phyloP scores from a whole-genome alignment of 2,888 invertebrate species.

The Smittia sp. region DNA sequence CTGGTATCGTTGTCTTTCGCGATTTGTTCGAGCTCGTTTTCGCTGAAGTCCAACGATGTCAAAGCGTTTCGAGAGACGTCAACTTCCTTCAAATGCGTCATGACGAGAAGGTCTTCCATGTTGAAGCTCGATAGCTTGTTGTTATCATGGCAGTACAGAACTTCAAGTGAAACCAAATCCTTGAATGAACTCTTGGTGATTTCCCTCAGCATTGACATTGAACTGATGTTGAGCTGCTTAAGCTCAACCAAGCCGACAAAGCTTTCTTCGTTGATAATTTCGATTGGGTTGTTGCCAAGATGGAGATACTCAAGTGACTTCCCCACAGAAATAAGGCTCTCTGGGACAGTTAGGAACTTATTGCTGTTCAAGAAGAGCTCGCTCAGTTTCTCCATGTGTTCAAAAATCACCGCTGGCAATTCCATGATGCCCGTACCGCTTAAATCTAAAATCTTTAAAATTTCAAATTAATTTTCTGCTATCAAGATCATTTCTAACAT shows the following conservation, averaged over 20 bases:
- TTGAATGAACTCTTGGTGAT: slow-evolving; percentile 59
- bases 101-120: slow-evolving; percentile 54
- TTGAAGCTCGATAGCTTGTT: slow-evolving; percentile 58
- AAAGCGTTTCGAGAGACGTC: slow-evolving; percentile 18
- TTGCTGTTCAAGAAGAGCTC: slow-evolving; percentile 63
- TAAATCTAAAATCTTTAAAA: slow-evolving; percentile 57
- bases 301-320: slow-evolving; percentile 59
- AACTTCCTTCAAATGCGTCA: slow-evolving; percentile 46
- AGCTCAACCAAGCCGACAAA: slow-evolving; percentile 61
- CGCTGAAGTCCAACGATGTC: slow-evolving; percentile 24
- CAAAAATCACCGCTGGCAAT: slow-evolving; percentile 58
- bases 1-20: not conserved
- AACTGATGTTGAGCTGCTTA: slow-evolving; percentile 60
- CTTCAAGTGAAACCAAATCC: slow-evolving; percentile 51
- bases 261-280: slow-evolving; percentile 59
- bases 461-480: not conserved
- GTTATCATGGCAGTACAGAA: slow-evolving; percentile 58
- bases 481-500: not conserved
- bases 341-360: slow-evolving; percentile 60
- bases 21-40: not conserved
- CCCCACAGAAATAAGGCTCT: slow-evolving; percentile 57
- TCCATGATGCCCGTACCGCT: slow-evolving; percentile 60
- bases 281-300: slow-evolving; percentile 62
- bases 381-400: slow-evolving; percentile 55
- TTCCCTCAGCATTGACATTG: slow-evolving; percentile 58